phyloP scores from a whole-genome alignment of 2,113 vertebrate genomes.

The Theristicus caerulescens region DNA sequence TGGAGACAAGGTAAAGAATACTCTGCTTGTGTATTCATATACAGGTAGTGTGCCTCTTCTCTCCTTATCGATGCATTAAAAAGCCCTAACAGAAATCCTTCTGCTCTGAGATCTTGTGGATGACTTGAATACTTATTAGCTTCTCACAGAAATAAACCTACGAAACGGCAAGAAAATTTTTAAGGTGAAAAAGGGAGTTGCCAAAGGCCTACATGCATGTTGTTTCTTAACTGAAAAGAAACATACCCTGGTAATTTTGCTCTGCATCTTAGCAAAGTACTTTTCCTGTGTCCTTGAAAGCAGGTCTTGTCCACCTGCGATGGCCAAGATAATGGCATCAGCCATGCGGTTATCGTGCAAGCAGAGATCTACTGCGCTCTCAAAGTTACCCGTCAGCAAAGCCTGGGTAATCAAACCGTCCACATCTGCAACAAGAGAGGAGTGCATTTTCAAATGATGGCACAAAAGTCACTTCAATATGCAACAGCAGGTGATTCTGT shows the following conservation, averaged over 20 bases:
- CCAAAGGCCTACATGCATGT: background rate
- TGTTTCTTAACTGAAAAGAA: background rate
- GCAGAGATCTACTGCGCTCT: constrained; percentile 92
- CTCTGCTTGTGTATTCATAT: background rate
- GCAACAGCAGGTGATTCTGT: background rate
- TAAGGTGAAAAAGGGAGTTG: background rate
- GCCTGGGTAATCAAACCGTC: constrained; percentile 96
- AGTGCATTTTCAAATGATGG: background rate
- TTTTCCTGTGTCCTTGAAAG: constrained; percentile 90
- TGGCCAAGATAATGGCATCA: constrained; percentile 93
- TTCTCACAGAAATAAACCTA: background rate
- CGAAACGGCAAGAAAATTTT: background rate
- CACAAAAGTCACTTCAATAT: background rate
- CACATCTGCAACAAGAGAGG: constrained; percentile 77
- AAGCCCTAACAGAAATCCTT: background rate
- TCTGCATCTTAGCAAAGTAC: constrained; percentile 88
- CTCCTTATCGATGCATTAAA: background rate
- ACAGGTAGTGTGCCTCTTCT: background rate
- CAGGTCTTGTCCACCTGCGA: constrained; percentile 90
- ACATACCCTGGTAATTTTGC: constrained; percentile 92
- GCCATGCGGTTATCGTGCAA: constrained; percentile 95
- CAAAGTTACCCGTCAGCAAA: constrained; percentile 90
- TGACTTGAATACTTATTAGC: background rate
- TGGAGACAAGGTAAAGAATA: background rate
- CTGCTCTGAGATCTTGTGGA: background rate